Conservation (phyloP, 2,888 invertebrate species). For the Imbricaverruca yamaguchii region DNA sequence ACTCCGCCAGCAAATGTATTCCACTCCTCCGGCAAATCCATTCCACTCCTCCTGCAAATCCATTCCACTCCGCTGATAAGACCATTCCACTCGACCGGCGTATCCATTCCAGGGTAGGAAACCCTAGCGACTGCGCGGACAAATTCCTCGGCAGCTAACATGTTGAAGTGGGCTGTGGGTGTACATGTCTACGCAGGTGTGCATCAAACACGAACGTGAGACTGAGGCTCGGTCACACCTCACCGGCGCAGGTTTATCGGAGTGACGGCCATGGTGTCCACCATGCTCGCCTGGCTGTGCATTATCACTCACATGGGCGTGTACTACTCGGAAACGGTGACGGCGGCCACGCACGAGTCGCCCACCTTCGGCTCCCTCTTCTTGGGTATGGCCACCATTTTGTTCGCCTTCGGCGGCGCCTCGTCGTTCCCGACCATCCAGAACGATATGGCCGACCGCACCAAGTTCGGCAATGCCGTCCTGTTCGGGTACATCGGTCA, state of each 20-base stretch:
- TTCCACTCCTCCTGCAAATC: no score
- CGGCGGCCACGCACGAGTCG: constrained; percentile 44
- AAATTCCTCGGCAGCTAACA: no score
- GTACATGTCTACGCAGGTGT: no score
- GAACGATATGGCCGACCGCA: constrained; percentile 63
- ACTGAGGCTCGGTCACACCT: no score
- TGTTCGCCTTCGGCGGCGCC: constrained; percentile 65
- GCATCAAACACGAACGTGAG: no score
- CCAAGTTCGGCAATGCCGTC: constrained; percentile 56
- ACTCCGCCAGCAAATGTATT: no score
- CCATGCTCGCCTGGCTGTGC: neutral
- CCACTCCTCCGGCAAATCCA: no score
- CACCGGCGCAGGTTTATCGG: constrained; percentile 3
- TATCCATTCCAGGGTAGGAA: no score
- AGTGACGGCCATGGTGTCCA: neutral
- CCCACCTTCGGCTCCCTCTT: constrained; percentile 58
- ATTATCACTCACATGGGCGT: neutral
- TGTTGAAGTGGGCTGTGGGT: no score
- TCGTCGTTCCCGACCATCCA: constrained; percentile 70
- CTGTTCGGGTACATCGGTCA: constrained; percentile 55
- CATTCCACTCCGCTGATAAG: no score
- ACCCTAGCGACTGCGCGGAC: no score
- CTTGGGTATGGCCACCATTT: constrained; percentile 59
- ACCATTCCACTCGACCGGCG: no score
- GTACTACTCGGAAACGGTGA: neutral